Base-by-base conservation (phyloP, 2,113 vertebrate species). In the Triplophysa rosa region DNA sequence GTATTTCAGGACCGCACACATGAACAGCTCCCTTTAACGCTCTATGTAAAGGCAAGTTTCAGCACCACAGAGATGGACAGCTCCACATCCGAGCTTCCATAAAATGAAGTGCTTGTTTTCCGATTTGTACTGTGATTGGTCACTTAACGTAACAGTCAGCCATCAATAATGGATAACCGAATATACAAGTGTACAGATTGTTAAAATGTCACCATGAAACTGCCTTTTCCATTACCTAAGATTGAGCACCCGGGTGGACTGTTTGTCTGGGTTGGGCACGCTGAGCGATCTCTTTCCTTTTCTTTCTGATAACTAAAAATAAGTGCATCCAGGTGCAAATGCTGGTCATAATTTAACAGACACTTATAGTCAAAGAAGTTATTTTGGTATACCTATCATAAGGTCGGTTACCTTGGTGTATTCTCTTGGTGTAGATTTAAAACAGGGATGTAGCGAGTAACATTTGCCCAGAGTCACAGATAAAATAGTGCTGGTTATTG, bases 141-240 rank as follows among this genome's bases (percentile, higher is more conserved):
- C 37, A 24, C 26, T 40, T 58, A 77, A 45, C 37, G 21, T 40
- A 40, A 56, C 66, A 62, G 54, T 49, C 42, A 61, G 56, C 13
- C 33, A 19, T 73, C 29, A 59, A 73, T 45, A 17, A 61, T 17
- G 13, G 33, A 17, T 17, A 73, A 73, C 54, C 33, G 59, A 40
- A 72, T 59, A 14, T 59, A 72, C 69, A 59, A 37, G 37, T 42
- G 37, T 42, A 72, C 21, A 42, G n/a, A 72, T 59, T 59, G 69
- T 72, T 58, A 59, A 59, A 58, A 59, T 72, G 29, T 23, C 69
- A 59, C 69, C 33, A 37, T 71, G n/a, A 71, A 70, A 71, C 52
- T 56, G 19, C 29, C 11, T 37, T 26, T 54, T 71, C 26, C 49
- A 71, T 71, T 56, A 37, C 5, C 49, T 71, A 56, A 37, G 49